These are phyloP conservation scores for Ruditapes philippinarum DNA, from an alignment of 1,140 invertebrate species.

Conservation along the genomic window DNA sequence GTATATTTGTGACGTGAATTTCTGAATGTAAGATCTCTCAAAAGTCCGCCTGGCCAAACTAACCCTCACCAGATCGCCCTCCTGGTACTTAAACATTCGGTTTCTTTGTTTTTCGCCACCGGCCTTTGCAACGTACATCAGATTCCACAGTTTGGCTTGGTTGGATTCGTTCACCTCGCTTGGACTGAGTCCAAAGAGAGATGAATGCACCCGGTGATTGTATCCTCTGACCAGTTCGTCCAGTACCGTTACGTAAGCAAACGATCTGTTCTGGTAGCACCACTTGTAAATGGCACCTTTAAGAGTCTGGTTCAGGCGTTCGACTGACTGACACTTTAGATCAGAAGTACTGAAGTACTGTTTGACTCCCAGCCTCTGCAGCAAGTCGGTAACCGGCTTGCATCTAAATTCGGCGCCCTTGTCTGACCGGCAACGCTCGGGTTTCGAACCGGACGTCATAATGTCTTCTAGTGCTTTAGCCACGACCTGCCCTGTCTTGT, in stretches of 20 bases:
- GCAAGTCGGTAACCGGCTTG: not conserved
- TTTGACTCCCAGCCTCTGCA: not conserved
- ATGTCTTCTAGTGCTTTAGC: not conserved
- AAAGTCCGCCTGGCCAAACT: not conserved
- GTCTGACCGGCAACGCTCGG: not conserved
- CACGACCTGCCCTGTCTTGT: not conserved
- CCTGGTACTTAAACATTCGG: not conserved
- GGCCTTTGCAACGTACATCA: not conserved
- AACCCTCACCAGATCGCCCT: not conserved
- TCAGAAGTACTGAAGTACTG: too few relatives aligned
- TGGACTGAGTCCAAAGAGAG: too few relatives aligned
- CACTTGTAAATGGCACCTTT: not conserved
- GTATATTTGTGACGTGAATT: not conserved
- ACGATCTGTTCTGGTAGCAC: slow-evolving; percentile 15
- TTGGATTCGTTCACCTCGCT: not conserved
- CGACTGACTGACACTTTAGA: too few relatives aligned
- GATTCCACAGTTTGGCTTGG: slow-evolving; percentile 9
- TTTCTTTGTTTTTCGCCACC: too few relatives aligned
- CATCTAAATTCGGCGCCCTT: not conserved
- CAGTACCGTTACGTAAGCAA: not conserved
- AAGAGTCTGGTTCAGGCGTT: not conserved
- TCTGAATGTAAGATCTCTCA: not conserved
- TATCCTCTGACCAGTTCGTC: not conserved
- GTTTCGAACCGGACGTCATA: not conserved
- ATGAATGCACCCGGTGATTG: not conserved